Base-by-base conservation (phyloP, 2,888 invertebrate genomes). In the Drosophila histrio region DNA sequence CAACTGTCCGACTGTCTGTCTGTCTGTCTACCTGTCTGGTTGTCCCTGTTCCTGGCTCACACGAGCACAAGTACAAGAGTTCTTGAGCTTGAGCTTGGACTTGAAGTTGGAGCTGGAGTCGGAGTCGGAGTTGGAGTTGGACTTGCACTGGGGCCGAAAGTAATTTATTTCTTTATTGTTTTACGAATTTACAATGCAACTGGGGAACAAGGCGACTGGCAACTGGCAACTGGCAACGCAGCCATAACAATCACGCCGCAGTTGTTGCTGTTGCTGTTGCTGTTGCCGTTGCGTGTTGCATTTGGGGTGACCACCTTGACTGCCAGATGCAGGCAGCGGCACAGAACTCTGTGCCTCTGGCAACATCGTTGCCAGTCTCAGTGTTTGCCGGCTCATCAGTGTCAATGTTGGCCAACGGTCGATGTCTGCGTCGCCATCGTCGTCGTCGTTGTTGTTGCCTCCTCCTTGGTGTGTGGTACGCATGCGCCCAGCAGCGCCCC, bases 161-260 rank as follows among this genome's bases (percentile, higher is more conserved):
- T 91, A 91, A 91, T 91, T 91, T 91, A 91, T 91, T 90, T 91
- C 91, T 91, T 91, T 91, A 91, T 91, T 91, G 91, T 91, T 90
- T 91, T 89, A 89, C 85, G 85, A 85, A 85, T 85, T 85, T 85
- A 87, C 85, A 85, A 85, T 85, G 85, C 85, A 85, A 85, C 86
- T 86, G 85, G 76, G 77, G 80, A 87, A 81, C 87, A 87, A 84
- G 76, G 80, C 79, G 32, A 58, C 58, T 58, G 58, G 56, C 57
- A 39, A 70, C 58, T 58, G 58, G 56, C 57, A 39, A 70, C 67
- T 60, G 69, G 83, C 87, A 88, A 79, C 81, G 81, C 72, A 77
- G 85, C 87, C 77, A 85, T 87, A 85, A 87, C 82, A 85, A 86
- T 87, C 82, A 87, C 85, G 87, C 79, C 80, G 81, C 79, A 66